phyloP scores from a whole-genome alignment of 2,888 invertebrate species.

The Ditula angustiorana region DNA sequence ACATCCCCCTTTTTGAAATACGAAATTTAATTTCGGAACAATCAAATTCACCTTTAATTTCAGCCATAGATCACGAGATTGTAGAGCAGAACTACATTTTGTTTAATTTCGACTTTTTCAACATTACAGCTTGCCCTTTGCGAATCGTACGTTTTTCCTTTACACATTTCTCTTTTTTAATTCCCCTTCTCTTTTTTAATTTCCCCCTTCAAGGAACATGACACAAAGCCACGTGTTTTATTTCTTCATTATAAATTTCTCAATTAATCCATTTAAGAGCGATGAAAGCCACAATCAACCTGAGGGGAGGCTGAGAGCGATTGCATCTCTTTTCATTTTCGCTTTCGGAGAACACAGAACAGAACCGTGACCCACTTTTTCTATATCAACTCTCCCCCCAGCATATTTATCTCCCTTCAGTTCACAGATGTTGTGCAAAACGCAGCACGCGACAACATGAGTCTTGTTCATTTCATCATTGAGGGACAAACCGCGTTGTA shows the following conservation, averaged over 20 bases:
- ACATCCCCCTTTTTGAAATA: no score
- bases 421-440: not conserved
- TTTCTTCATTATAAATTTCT: no score
- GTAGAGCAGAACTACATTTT: no score
- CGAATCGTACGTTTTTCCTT: no score
- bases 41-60: no score
- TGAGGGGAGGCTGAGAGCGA: not conserved
- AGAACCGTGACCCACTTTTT: not conserved
- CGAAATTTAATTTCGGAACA: no score
- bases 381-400: not conserved
- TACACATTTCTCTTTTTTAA: no score
- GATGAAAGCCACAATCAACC: not conserved
- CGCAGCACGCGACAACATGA: not conserved
- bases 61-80: no score
- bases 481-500: not conserved
- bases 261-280: not conserved
- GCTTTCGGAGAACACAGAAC: not conserved
- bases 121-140: no score
- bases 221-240: not conserved
- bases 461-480: not conserved
- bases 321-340: not conserved
- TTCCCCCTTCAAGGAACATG: not conserved
- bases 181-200: not conserved
- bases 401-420: not conserved
- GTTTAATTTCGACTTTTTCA: no score